Evolutionary conservation across 2,888 invertebrate species (phyloP).

Genomic region (Hemistola chrysoprasaria): DNA sequence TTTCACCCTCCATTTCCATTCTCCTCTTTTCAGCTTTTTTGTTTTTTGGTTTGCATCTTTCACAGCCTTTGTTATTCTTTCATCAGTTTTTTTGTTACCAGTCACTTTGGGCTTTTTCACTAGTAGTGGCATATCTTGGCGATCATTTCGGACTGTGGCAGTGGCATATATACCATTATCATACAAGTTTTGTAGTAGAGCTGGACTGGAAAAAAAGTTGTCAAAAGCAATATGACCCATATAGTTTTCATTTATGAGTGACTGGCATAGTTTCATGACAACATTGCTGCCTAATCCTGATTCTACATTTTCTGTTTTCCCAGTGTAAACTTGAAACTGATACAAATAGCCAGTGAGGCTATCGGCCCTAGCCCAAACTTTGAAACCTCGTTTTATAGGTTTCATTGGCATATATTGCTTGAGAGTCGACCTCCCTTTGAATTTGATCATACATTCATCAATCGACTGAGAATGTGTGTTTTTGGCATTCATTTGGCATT

Average conservation of each 20-base stretch:
- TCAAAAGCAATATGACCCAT: constrained; percentile 23
- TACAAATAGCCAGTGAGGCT: constrained; percentile 28
- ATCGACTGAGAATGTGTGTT: constrained; percentile 20
- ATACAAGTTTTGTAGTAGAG: constrained; percentile 19
- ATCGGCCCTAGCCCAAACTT: constrained; percentile 28
- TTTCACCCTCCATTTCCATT: constrained; percentile 27
- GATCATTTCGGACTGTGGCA: constrained; percentile 12
- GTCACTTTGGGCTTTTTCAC: constrained; percentile 20
- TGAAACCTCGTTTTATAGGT: constrained; percentile 30
- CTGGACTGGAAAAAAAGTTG: constrained; percentile 20
- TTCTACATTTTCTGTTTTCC: constrained; percentile 22
- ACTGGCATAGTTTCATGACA: constrained; percentile 18
- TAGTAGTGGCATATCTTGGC: constrained; percentile 16
- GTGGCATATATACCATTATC: constrained; percentile 4
- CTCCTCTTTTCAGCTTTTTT: constrained; percentile 24
- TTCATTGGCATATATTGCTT: constrained; percentile 31
- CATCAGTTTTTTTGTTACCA: constrained; percentile 18
- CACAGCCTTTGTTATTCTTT: constrained; percentile 7
- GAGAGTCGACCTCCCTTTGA: constrained; percentile 17
- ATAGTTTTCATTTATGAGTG: constrained; percentile 13
- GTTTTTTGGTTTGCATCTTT: constrained; percentile 15
- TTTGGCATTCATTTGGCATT: constrained; percentile 16
- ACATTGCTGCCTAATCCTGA: constrained; percentile 23
- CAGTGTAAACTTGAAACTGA: constrained; percentile 27
- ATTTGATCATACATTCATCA: constrained; percentile 4